Base-by-base conservation (phyloP, 2,888 invertebrate species). In the Urechis unicinctus region DNA sequence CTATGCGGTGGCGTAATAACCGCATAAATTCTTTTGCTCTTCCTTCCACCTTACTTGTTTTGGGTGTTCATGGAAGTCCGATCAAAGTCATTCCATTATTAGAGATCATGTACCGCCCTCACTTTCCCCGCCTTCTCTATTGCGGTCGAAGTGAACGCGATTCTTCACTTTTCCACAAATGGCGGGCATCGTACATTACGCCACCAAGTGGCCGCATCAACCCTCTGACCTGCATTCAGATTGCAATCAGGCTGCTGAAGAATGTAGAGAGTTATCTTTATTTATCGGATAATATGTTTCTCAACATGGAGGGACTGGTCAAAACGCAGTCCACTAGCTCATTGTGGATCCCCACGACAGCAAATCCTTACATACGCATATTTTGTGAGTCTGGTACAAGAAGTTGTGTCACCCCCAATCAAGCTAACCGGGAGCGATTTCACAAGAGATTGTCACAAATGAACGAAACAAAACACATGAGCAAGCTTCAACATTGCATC, bases 91-190 rank as follows among this genome's bases (percentile, higher is more conserved):
- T 63, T 9, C 50, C 56, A 3, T 21, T 54, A 5, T 45, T 60
- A 13, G 57, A 62, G 25, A 54, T 56, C 6, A 49, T 53, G 44
- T 57, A 62, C 43, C 45, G 57, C 29, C 55, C 47, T 5, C 45
- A 54, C 28, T 63, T 60, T 43, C 31, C 58, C 2, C 55, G 61
- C 29, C 56, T 60, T 28, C 50, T 63, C 24, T 63, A 62, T 53
- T 63, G 63, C 48, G 47, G 56, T 17, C 31, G 45, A 13, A 43
- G 48, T 29, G 24, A 17, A 5, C 26, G 45, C n/a, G 3, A n/a
- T n/a, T 9, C 22, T 4, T 3, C 3, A 13, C 54, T 57, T 5
- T 13, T 59, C 2, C 29, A 53, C 25, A 41, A 59, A n/a, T 61
- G 60, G 62, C 55, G 53, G 29, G 42, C 59, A n/a, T 58, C 61